Conservation (phyloP, 2,797 vertebrate species). For the Helostoma temminkii region DNA sequence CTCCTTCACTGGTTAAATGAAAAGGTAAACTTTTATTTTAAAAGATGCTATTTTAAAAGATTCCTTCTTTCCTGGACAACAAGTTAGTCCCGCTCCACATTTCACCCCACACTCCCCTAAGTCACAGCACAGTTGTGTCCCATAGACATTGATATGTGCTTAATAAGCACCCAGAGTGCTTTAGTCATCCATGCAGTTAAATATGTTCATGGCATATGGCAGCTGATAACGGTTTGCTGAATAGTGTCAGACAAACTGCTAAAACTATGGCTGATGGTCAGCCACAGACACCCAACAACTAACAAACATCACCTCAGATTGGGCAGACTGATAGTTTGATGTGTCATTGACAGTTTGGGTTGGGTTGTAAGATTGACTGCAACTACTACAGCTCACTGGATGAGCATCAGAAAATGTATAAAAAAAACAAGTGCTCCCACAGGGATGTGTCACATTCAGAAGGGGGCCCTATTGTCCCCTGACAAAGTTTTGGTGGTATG, state of each 20-base stretch:
- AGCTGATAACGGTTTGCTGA: not conserved
- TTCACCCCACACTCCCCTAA: not conserved
- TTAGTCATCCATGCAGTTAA: not conserved
- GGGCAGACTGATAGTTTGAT: conserved; percentile 14
- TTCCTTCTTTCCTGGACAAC: conserved; percentile 3
- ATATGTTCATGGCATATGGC: conserved; percentile 7
- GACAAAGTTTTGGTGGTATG: conserved; percentile 68
- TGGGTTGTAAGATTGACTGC: conserved; percentile 39
- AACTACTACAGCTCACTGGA: conserved; percentile 39
- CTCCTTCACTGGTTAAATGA: conserved; percentile 17
- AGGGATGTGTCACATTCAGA: conserved; percentile 76
- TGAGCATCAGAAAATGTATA: conserved; percentile 47
- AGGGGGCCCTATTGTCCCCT: conserved; percentile 60
- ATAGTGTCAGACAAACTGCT: not conserved
- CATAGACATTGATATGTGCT: not conserved
- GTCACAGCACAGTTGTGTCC: not conserved
- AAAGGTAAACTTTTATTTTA: not conserved
- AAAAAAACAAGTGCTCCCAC: conserved; percentile 67
- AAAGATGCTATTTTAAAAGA: too few species aligned
- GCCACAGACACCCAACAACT: not conserved
- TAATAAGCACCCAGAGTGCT: not conserved
- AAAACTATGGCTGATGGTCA: not conserved
- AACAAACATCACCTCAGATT: conserved; percentile 14
- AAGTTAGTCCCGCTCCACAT: not conserved
- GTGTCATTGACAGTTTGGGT: conserved; percentile 27